phyloP scores from a whole-genome alignment of 1,140 invertebrate genomes.

The Lineus longissimus region DNA sequence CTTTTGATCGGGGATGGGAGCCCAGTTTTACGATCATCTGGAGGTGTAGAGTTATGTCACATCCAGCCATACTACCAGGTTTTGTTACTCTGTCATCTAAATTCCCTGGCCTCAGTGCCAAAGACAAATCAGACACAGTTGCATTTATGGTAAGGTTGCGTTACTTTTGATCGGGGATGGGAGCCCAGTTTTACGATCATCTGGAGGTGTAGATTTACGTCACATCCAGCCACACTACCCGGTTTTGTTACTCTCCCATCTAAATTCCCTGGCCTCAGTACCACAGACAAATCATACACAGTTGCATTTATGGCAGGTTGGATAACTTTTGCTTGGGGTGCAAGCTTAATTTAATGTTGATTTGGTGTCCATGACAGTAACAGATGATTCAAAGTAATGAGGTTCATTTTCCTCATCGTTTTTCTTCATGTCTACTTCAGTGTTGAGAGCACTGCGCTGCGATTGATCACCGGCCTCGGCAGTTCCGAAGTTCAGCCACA shows the following conservation, averaged over 20 bases:
- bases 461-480: conserved; percentile 84
- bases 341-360: too few species aligned
- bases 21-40: too few species aligned
- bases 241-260: conserved; percentile 82
- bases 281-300: conserved; percentile 93
- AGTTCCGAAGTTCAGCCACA: conserved; percentile 84
- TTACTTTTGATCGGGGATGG: too few species aligned
- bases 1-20: too few species aligned
- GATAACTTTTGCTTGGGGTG: too few species aligned
- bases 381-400: too few species aligned
- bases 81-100: conserved; percentile 80
- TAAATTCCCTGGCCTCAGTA: conserved; percentile 79
- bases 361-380: too few species aligned
- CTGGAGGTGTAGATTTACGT: conserved; percentile 95
- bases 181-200: too few species aligned
- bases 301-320: conserved; percentile 76
- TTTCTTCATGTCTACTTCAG: conserved; percentile 60
- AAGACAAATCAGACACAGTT: conserved; percentile 93
- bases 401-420: too few species aligned
- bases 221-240: too few species aligned
- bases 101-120: conserved; percentile 80
- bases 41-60: conserved; percentile 97
- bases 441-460: conserved; percentile 88
- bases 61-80: too few species aligned
- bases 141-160: conserved; percentile 76